Conservation (phyloP, 2,113 vertebrate genomes). For the Labrus mixtus region DNA sequence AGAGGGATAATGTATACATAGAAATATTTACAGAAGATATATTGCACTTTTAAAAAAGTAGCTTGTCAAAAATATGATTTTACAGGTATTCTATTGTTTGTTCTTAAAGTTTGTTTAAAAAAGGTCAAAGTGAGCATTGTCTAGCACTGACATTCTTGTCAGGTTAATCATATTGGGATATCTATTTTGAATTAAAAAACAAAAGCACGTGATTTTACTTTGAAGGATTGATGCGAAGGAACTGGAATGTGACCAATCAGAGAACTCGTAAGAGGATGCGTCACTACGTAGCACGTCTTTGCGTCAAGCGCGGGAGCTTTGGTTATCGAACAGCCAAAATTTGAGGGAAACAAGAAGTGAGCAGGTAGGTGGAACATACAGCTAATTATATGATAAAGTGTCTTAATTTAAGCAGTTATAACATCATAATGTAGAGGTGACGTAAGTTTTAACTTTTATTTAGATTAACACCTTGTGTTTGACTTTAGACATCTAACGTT, state of each 20-base stretch:
- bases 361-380: neutral
- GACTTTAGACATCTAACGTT: neutral
- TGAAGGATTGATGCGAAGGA: neutral
- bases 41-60: too few species aligned
- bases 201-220: conserved; percentile 6
- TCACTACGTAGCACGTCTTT: conserved; percentile 36
- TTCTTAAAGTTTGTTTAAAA: too few species aligned
- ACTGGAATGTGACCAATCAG: conserved; percentile 13
- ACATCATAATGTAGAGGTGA: too few species aligned
- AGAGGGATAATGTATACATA: too few species aligned
- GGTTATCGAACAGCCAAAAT: conserved; percentile 15
- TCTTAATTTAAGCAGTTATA: neutral
- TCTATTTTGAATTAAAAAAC: neutral
- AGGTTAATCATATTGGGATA: too few species aligned
- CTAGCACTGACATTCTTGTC: neutral
- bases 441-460: too few species aligned
- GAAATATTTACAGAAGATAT: too few species aligned
- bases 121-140: too few species aligned
- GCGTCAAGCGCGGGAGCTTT: conserved; percentile 63
- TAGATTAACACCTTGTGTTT: neutral
- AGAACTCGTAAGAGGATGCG: neutral
- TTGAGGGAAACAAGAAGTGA: neutral
- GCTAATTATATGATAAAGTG: neutral
- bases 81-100: too few species aligned
- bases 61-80: too few species aligned